Evolutionary conservation across 2,888 invertebrate genomes (phyloP), one percentile per base, ranked within the genome.

Genomic region (Tiliacea citrago): DNA sequence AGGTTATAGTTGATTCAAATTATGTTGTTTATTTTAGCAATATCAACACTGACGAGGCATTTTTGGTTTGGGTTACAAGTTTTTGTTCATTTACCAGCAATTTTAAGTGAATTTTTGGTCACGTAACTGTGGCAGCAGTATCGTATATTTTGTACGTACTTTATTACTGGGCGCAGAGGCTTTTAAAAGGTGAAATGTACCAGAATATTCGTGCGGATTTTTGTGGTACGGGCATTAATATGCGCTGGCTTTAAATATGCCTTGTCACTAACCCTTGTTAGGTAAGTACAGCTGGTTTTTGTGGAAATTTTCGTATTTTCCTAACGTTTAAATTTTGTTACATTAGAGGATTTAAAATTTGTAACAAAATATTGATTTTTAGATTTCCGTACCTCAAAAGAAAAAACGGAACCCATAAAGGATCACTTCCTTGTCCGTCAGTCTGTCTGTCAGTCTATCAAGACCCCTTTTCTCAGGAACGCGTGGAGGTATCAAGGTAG

Each of bases 61-160:
- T 60, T 67, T 67, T n/a, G 13, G 47, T 4, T 18, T 35, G 21
- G 10, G 21, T 29, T 49, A 51, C 16, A 58, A 57, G 10, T 39
- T 75, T 61, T 42, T 51, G 5, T 45, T 60, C 24, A 47, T 68
- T 53, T 49, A 77, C 29, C 42, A 61, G 12, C 6, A 69, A 68
- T 77, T 74, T 73, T 29, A 66, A 73, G 60, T 58, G 57, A 61
- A 77, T 77, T 65, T 77, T 72, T 21, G 69, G 69, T 53, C 65
- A 53, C 57, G 61, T 68, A n/a, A 42, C 68, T 71, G 69, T 68
- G 67, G 68, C 24, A n/a, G n/a, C 18, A 61, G 24, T 65, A 35
- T 58, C 55, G 68, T 83, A 80, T 57, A 80, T 77, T 67, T 55
- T 66, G n/a, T 65, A 49, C 21, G 35, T 71, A 51, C 29, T 58